These are phyloP conservation scores for Zaprionus camerounensis DNA, from an alignment of 1,140 invertebrate species.

Conservation along the genomic window DNA sequence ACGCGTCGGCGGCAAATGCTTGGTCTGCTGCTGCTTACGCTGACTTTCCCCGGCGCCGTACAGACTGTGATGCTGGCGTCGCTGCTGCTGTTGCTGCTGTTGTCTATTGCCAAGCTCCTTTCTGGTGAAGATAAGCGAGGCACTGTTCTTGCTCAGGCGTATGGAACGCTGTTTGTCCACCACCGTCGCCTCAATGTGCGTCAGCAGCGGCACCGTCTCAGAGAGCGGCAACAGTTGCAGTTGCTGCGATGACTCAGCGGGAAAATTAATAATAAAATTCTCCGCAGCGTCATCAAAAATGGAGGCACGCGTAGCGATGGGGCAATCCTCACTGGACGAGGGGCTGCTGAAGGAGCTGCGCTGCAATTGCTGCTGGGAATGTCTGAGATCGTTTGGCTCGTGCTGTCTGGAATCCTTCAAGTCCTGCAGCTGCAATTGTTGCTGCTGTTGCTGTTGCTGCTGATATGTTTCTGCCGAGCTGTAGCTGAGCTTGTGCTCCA, in stretches of 20 bases:
- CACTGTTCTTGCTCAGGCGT: constrained; percentile 76
- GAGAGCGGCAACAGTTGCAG: constrained; percentile 69
- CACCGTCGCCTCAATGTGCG: constrained; percentile 75
- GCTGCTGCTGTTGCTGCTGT: constrained; percentile 19
- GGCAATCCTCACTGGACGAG: constrained; percentile 63
- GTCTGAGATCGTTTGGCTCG: constrained; percentile 39
- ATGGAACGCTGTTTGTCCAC: constrained; percentile 77
- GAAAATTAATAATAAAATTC: constrained; percentile 79
- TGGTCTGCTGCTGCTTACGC: constrained; percentile 63
- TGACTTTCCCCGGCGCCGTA: constrained; percentile 60
- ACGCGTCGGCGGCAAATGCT: constrained; percentile 72
- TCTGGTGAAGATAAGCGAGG: constrained; percentile 79
- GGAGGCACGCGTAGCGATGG: constrained; percentile 47
- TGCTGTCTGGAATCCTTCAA: constrained; percentile 23
- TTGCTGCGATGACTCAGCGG: constrained; percentile 76
- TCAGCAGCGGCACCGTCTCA: constrained; percentile 79
- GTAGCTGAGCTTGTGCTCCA: constrained; percentile 75
- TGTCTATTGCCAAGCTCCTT: constrained; percentile 60
- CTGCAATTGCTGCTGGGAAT: constrained; percentile 26
- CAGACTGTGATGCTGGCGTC: constrained; percentile 64
- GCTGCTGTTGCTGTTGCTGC: constrained; percentile 40
- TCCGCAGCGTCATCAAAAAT: constrained; percentile 80
- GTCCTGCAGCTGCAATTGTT: constrained; percentile 26
- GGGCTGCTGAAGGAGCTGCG: constrained; percentile 41
- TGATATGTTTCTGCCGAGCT: constrained; percentile 62